These are phyloP conservation scores for Cheirogaleus major DNA, from an alignment of 2,797 vertebrate genomes.

Conservation along the genomic window DNA sequence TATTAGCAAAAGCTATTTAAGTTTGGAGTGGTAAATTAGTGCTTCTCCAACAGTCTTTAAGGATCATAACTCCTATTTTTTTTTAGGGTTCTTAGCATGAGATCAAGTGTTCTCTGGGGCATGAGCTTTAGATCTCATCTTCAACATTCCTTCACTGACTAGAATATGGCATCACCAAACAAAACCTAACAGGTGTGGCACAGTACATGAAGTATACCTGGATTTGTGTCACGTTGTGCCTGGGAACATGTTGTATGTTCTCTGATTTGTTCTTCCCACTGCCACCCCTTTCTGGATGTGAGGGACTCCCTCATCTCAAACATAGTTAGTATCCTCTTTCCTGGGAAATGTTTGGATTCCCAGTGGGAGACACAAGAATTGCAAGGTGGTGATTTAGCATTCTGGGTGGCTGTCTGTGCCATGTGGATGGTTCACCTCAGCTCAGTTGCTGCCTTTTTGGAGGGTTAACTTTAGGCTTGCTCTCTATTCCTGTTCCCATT, in stretches of 20 bases:
- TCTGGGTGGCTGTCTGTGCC: background rate
- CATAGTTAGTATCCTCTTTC: background rate
- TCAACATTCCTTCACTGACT: background rate
- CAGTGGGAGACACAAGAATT: background rate
- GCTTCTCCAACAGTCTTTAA: slow-evolving; percentile 30
- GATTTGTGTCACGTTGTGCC: background rate
- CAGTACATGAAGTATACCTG: background rate
- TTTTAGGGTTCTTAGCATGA: background rate
- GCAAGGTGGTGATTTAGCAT: slow-evolving; percentile 23
- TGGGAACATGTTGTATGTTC: background rate
- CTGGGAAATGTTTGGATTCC: background rate
- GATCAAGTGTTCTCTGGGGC: background rate
- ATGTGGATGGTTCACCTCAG: background rate
- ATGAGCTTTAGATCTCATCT: background rate
- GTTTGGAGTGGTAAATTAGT: slow-evolving; percentile 20
- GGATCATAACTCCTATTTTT: background rate
- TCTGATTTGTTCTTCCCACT: slow-evolving; percentile 6
- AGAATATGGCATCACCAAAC: background rate
- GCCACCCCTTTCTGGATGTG: background rate
- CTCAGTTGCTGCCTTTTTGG: background rate
- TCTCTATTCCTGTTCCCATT: background rate
- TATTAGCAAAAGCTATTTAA: slow-evolving; percentile 46
- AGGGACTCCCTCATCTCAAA: background rate
- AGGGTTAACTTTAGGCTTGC: slow-evolving; percentile 15
- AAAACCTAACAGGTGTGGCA: background rate